Conservation (phyloP, 92 coral and sea anemone species). For the Umimayanthus kanabou region DNA sequence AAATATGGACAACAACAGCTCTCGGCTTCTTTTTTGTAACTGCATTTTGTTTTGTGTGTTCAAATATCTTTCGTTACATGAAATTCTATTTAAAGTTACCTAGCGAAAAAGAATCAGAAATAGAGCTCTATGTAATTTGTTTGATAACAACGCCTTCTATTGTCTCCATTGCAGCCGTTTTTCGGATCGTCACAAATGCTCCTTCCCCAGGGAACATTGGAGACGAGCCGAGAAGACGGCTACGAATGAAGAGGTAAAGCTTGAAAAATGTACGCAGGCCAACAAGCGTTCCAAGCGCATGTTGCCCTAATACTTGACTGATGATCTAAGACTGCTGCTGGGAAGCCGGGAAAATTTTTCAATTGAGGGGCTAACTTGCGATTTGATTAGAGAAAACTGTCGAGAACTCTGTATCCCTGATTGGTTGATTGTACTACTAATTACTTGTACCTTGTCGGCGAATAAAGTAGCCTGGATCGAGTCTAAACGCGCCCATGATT, state of each 20-base stretch:
- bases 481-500: neutral
- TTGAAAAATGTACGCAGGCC: neutral
- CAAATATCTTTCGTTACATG: no score
- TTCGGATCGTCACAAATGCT: no score
- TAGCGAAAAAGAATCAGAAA: neutral
- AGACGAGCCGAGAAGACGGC: no score
- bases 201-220: no score
- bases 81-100: neutral
- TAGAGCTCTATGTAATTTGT: neutral
- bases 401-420: no score
- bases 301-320: no score
- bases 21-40: neutral
- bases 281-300: neutral
- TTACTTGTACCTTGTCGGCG: conserved; percentile 3
- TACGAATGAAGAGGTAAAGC: neutral
- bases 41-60: neutral
- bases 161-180: no score
- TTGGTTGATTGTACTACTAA: neutral
- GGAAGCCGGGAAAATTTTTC: no score
- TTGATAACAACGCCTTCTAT: neutral
- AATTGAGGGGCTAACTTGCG: no score
- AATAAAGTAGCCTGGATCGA: conserved; percentile 12
- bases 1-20: no score
- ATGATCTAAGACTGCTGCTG: no score
- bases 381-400: no score